A percentile compares a stretch with the other conserved stretches of the same genome.
phyloP scores from a whole-genome alignment of 2,113 vertebrate species.

The Origma solitaria region DNA sequence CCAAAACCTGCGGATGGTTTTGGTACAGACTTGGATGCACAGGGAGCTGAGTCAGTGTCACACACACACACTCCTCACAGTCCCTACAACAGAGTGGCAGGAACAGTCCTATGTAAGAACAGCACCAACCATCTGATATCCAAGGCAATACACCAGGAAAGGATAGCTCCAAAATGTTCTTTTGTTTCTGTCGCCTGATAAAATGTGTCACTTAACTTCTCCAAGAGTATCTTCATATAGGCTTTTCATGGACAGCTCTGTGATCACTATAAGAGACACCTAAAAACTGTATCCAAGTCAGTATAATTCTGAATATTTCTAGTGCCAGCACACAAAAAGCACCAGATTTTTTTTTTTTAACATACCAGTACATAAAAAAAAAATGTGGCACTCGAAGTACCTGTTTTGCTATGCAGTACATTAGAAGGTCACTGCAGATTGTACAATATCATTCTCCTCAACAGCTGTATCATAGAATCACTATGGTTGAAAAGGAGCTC shows the following conservation, averaged over 20 bases:
- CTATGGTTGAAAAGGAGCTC: background rate
- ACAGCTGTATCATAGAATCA: background rate
- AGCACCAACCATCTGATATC: background rate
- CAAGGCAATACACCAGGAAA: background rate
- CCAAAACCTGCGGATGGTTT: background rate
- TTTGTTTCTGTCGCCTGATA: background rate
- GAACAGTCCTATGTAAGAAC: background rate
- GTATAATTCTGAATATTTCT: background rate
- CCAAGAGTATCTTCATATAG: background rate
- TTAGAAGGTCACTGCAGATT: background rate
- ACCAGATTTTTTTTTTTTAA: background rate
- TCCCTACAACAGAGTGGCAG: background rate
- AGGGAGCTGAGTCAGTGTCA: background rate
- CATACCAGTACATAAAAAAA: background rate
- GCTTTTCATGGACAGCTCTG: background rate
- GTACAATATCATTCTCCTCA: background rate
- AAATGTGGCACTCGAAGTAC: background rate
- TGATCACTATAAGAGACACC: background rate
- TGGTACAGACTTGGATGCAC: background rate
- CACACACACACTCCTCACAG: background rate
- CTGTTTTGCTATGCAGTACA: background rate
- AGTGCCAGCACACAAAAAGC: background rate
- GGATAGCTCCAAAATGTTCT: background rate
- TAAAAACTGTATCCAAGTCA: background rate
- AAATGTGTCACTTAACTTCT: background rate